These are phyloP conservation scores for Callyntrura sp. DNA, from an alignment of 2,888 invertebrate genomes.

Conservation along the genomic window DNA sequence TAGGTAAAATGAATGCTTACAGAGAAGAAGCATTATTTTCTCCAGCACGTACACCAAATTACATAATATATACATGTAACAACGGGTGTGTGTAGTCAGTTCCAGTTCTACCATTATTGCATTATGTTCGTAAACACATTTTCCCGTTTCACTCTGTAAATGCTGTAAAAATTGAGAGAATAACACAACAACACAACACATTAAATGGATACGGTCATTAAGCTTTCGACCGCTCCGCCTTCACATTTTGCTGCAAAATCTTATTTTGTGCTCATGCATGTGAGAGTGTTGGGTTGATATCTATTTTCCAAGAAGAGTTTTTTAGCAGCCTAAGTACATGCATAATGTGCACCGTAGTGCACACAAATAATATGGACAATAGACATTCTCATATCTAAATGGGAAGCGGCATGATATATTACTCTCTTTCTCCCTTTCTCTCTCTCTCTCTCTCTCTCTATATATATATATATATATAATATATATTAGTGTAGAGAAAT, in stretches of 20 bases:
- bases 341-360: neutral
- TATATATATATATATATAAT: too few species aligned
- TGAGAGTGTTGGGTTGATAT: neutral
- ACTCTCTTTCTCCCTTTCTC: constrained; percentile 28
- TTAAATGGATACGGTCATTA: neutral
- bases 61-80: constrained; percentile 1
- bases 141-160: constrained; percentile 16
- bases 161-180: constrained; percentile 5
- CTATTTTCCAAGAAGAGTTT: too few species aligned
- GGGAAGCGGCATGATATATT: neutral
- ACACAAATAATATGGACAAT: neutral
- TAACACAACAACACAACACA: neutral
- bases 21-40: neutral
- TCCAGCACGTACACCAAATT: neutral
- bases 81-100: neutral
- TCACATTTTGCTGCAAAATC: constrained; percentile 14
- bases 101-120: constrained; percentile 1
- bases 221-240: neutral
- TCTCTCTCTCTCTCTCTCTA: too few species aligned
- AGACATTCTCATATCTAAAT: neutral
- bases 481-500: neutral
- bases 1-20: constrained; percentile 27
- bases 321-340: neutral
- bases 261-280: neutral
- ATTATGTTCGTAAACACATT: constrained; percentile 24